These are phyloP conservation scores for Hyla sarda DNA, from an alignment of 2,113 vertebrate species.

Conservation along the genomic window DNA sequence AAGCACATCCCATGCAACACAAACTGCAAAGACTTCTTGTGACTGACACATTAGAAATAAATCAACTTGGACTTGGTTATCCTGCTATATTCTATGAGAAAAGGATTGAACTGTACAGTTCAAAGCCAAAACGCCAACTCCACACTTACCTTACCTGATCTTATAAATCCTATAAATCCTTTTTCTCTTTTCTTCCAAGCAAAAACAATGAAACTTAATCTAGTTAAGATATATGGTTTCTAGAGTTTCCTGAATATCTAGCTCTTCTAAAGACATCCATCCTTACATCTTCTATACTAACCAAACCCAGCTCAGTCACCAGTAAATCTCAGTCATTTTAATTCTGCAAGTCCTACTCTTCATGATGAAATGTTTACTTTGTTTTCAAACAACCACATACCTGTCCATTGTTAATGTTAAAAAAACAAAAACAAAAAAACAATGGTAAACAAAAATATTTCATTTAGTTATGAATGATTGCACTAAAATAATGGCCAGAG, in stretches of 20 bases:
- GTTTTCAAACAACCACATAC: too few species aligned
- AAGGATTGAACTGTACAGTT: neutral
- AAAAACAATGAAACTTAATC: neutral
- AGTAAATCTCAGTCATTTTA: neutral
- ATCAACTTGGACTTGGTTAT: neutral
- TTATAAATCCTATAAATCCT: neutral
- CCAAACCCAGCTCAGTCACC: neutral
- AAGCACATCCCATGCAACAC: neutral
- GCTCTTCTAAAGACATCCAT: neutral
- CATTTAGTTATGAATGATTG: too few species aligned
- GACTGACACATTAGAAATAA: neutral
- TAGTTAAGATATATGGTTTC: neutral
- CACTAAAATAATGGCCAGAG: too few species aligned
- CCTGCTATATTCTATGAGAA: neutral
- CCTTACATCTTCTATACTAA: neutral
- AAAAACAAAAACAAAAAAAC: too few species aligned
- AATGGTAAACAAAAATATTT: too few species aligned
- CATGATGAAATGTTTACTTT: neutral
- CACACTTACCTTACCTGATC: neutral
- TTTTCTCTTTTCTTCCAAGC: neutral
- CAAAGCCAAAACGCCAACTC: neutral
- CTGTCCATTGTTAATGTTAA: too few species aligned
- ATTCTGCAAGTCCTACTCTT: neutral
- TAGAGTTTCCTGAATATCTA: neutral
- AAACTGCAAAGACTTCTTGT: neutral